phyloP scores from a whole-genome alignment of 2,797 vertebrate species.

The Sebastes vulpes region DNA sequence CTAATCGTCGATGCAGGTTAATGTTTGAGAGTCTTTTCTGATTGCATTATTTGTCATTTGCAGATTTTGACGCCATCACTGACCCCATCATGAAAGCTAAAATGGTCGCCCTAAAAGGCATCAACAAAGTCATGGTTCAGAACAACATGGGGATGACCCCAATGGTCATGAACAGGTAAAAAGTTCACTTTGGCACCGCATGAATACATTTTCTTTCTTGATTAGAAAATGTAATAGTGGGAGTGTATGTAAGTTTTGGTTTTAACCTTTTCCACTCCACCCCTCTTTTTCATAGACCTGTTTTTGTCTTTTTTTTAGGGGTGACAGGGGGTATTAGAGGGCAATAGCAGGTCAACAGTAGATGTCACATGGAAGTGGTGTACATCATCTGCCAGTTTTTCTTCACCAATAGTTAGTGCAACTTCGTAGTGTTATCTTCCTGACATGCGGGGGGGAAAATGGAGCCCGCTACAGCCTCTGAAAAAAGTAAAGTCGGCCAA shows the following conservation, averaged over 20 bases:
- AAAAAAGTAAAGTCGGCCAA: too few relatives aligned
- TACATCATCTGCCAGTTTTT: too few relatives aligned
- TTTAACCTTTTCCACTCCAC: background rate
- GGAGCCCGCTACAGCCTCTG: too few relatives aligned
- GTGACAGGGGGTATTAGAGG: too few relatives aligned
- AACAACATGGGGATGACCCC: constrained; percentile 96
- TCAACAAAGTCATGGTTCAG: constrained; percentile 99
- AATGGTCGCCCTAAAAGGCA: constrained; percentile 99
- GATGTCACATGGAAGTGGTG: too few relatives aligned
- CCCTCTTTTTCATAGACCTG: too few relatives aligned
- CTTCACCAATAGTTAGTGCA: too few relatives aligned
- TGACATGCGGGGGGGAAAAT: too few relatives aligned
- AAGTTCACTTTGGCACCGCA: background rate
- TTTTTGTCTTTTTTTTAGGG: too few relatives aligned
- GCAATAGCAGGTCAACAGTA: too few relatives aligned
- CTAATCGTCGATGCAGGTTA: background rate
- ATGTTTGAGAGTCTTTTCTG: background rate
- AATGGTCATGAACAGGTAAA: constrained; percentile 96
- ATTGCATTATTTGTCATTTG: constrained; percentile 40
- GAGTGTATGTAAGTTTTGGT: background rate
- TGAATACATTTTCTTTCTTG: background rate
- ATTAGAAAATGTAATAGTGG: background rate
- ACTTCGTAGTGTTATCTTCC: too few relatives aligned
- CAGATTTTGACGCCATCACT: constrained; percentile 98
- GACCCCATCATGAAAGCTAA: constrained; percentile 99